phyloP scores from a whole-genome alignment of 2,888 invertebrate species.

The Anoplius nigerrimus region DNA sequence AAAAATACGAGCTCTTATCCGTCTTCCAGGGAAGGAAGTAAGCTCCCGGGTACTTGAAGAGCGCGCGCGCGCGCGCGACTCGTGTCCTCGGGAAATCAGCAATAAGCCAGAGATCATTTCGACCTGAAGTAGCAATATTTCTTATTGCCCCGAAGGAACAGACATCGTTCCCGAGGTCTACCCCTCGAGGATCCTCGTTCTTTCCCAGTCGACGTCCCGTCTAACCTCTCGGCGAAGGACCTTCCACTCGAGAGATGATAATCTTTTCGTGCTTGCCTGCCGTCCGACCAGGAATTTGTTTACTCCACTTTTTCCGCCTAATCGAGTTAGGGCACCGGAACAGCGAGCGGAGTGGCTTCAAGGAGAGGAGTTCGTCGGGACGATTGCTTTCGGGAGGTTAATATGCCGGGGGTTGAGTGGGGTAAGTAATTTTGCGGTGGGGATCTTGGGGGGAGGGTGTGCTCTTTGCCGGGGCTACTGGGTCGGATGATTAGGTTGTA shows the following conservation, averaged over 20 bases:
- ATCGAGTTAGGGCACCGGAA: conserved; percentile 37
- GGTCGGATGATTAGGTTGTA: too few relatives aligned
- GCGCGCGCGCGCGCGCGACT: not conserved
- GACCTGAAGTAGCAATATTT: conserved; percentile 66
- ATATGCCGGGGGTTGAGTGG: too few relatives aligned
- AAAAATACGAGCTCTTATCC: not conserved
- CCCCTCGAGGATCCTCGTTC: conserved; percentile 38
- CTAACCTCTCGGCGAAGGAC: conserved; percentile 4
- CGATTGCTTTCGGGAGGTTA: too few relatives aligned
- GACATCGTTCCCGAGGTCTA: conserved; percentile 43
- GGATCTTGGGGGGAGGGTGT: too few relatives aligned
- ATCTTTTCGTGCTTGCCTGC: conserved; percentile 33
- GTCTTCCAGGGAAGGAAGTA: not conserved
- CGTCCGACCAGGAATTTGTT: conserved; percentile 39
- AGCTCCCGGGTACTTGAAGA: not conserved
- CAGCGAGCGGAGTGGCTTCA: conserved; percentile 16
- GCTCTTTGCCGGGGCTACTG: too few relatives aligned
- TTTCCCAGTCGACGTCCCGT: conserved; percentile 12
- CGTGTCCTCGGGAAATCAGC: conserved; percentile 42
- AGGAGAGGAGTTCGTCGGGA: not conserved
- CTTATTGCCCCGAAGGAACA: conserved; percentile 57
- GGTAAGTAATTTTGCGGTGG: too few relatives aligned
- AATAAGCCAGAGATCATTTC: conserved; percentile 62
- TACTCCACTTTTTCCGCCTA: conserved; percentile 42
- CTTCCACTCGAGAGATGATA: conserved; percentile 28